Base-by-base conservation (phyloP, 2,888 invertebrate species). In the Tridacna gigas region DNA sequence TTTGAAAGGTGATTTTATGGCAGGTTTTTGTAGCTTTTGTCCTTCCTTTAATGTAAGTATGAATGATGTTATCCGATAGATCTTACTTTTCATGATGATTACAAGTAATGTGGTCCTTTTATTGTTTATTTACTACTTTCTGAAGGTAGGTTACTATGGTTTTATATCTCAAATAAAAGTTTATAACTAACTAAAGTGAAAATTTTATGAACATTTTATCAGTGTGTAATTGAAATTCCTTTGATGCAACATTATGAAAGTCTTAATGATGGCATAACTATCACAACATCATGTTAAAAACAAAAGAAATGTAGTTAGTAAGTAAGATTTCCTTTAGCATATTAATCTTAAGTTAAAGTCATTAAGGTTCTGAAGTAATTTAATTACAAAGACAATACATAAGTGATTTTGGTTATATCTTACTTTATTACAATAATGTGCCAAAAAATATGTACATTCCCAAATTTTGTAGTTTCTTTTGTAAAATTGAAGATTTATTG, bases 41-140 rank as follows among this genome's bases (percentile, higher is more conserved):
- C 56, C 3, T 3, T 20, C 56, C 2, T 20, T 56, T 5, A 63
- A 63, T 25, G n/a, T 13, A 63, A 18, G 13, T 22, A 63, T n/a
- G 63, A 22, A 63, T 63, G n/a, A 13, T 63, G 63, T 22, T 63
- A 63, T 63, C 63, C 13, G 1, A 25, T 25, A 63, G 22, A 63
- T 63, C 63, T 63, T 63, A n/a, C 63, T 63, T 63, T 63, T 63
- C 22, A 22, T 63, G 15, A 63, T 18, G 22, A 22, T 63, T 63
- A 25, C 56, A 15, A 20, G 67, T 67, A 5, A 37, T 67, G n/a
- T 67, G 67, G 18, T 71, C 11, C 13, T 48, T 71, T 71, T 71
- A 71, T 71, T 71, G 51, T 71, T 71, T 51, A 71, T 71, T 71
- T 71, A 71, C 51, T 51, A 51, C 71, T 12, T 47, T 47, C 26